A percentile compares a stretch with the other conserved stretches of the same genome.
phyloP scores from a whole-genome alignment of 1,140 invertebrate species.

The Lanistes nyassanus region DNA sequence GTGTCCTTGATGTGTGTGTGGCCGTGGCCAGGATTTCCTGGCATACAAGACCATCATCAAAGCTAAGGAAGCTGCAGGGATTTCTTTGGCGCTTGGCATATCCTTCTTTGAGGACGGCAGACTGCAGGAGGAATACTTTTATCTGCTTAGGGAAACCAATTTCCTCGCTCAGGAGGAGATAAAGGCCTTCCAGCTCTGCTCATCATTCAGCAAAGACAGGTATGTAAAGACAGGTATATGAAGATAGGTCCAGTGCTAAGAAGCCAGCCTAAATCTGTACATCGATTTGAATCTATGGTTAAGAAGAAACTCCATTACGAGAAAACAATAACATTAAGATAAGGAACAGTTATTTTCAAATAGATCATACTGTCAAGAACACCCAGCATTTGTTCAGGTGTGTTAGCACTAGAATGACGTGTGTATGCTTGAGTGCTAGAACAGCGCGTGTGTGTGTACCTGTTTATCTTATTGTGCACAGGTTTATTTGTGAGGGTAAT shows the following conservation, averaged over 20 bases:
- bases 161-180: slow-evolving; percentile 16
- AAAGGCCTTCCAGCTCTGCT: slow-evolving; percentile 17
- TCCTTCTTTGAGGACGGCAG: slow-evolving; percentile 26
- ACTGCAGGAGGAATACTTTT: slow-evolving; percentile 20
- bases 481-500: neutral
- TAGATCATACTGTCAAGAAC: too few relatives aligned
- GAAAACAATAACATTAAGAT: too few relatives aligned
- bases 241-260: too few relatives aligned
- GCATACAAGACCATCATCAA: slow-evolving; percentile 33
- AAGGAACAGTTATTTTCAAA: too few relatives aligned
- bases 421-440: too few relatives aligned
- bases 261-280: too few relatives aligned
- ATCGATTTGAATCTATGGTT: too few relatives aligned
- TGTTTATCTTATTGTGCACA: neutral
- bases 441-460: neutral
- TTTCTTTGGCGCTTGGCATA: slow-evolving; percentile 22
- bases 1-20: neutral
- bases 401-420: too few relatives aligned
- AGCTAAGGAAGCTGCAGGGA: slow-evolving; percentile 25
- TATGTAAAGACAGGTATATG: neutral
- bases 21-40: slow-evolving; percentile 18
- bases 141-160: slow-evolving; percentile 1
- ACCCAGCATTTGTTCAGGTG: too few relatives aligned
- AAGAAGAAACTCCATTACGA: too few relatives aligned
- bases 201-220: neutral